Conservation (phyloP, 2,113 vertebrate species). For the Machaerirhynchus nigripectus region DNA sequence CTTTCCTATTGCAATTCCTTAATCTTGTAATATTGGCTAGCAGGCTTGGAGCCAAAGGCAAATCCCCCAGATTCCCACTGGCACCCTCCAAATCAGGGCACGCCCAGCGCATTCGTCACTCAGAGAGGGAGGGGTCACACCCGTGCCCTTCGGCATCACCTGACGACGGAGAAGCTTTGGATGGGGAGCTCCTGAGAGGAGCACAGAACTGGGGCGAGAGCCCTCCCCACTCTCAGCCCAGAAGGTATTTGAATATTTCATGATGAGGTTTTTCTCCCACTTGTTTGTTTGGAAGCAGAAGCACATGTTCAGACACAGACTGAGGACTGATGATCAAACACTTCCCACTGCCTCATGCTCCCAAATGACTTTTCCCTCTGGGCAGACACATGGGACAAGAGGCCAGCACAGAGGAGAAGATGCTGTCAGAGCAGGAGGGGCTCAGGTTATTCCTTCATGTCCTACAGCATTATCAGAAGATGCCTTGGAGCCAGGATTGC, state of each 20-base stretch:
- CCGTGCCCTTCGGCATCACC: neutral
- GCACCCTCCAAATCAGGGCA: neutral
- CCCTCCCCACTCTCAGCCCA: neutral
- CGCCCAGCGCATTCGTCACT: fast-evolving
- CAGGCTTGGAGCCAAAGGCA: neutral
- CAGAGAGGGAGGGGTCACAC: neutral
- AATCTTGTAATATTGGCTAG: neutral
- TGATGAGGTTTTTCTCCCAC: neutral
- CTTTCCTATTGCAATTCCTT: neutral
- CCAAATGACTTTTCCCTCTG: neutral
- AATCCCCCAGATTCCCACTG: neutral
- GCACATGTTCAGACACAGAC: neutral
- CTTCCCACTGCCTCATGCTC: neutral
- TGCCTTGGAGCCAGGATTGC: neutral
- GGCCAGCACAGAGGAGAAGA: neutral
- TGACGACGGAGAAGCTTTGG: neutral
- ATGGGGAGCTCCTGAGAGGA: neutral
- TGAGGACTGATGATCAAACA: neutral
- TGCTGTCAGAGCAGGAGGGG: neutral
- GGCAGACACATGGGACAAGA: neutral
- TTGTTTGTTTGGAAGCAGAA: neutral
- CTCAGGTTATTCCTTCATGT: neutral
- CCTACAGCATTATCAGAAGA: neutral
- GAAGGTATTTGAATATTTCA: neutral
- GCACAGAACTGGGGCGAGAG: neutral